phyloP scores from a whole-genome alignment of 2,888 invertebrate genomes.

The Adineta ricciae region DNA sequence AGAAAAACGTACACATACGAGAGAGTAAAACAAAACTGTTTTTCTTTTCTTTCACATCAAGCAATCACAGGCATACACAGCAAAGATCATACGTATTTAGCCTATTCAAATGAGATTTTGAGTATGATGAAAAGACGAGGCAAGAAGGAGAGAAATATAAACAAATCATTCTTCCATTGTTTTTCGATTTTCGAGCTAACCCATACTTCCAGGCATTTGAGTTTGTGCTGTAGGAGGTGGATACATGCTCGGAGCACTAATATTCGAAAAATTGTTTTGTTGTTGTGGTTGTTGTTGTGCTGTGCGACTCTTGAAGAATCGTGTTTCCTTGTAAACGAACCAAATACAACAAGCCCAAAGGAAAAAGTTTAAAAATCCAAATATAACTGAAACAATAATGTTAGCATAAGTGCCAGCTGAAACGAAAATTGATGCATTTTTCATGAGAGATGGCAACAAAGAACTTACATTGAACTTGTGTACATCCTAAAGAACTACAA shows the following conservation, averaged over 20 bases:
- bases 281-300: slow-evolving; percentile 21
- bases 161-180: not conserved
- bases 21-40: not conserved
- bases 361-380: slow-evolving; percentile 63
- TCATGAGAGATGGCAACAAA: not conserved
- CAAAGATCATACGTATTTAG: not conserved
- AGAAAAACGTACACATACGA: no score
- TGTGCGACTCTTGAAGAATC: slow-evolving; percentile 37
- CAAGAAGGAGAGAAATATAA: not conserved
- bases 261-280: not conserved
- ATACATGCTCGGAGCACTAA: not conserved
- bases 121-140: not conserved
- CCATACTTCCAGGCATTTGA: not conserved
- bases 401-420: not conserved
- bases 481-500: not conserved
- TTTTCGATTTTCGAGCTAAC: not conserved
- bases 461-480: not conserved
- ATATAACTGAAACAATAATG: slow-evolving; percentile 46
- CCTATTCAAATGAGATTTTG: not conserved
- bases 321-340: slow-evolving; percentile 68
- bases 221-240: not conserved
- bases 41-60: not conserved
- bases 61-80: not conserved
- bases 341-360: slow-evolving; percentile 64
- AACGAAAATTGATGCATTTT: no score